phyloP scores from a whole-genome alignment of 92 coral and sea anemone species.

The Galaxea fascicularis region DNA sequence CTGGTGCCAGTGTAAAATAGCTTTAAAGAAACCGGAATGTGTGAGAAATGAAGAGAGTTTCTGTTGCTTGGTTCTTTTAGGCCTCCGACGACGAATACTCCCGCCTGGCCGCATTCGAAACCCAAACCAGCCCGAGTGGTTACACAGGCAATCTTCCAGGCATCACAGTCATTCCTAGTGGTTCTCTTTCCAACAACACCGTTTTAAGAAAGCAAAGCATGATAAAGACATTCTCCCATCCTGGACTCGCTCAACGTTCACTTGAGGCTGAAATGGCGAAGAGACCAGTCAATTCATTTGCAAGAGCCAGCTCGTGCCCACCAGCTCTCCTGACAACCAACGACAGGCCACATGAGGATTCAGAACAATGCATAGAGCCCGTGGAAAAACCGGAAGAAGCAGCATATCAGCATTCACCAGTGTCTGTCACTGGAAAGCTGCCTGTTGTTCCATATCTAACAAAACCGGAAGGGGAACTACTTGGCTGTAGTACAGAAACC shows the following conservation, averaged over 20 bases:
- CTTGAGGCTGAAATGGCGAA: neutral
- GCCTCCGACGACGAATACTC: slow-evolving; percentile 43
- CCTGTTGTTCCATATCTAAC: neutral
- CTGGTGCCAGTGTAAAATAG: no score
- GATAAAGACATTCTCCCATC: slow-evolving; percentile 65
- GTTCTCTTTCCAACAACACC: neutral
- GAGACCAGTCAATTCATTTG: neutral
- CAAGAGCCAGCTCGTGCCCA: slow-evolving; percentile 39
- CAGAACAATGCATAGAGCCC: neutral
- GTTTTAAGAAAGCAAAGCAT: slow-evolving; percentile 37
- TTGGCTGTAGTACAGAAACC: neutral
- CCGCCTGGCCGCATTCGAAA: neutral
- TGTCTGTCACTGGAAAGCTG: neutral
- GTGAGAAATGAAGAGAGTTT: no score
- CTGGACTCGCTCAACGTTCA: slow-evolving; percentile 4
- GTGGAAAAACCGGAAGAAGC: neutral
- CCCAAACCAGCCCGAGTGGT: neutral
- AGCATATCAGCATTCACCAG: no score
- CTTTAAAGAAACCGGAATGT: no score
- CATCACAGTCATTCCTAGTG: neutral
- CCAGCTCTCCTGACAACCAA: slow-evolving; percentile 14
- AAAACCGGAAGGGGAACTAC: neutral
- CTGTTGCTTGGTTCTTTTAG: neutral
- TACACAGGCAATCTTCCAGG: neutral
- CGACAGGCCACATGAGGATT: neutral